Base-by-base conservation (phyloP, 2,888 invertebrate species). In the Microctonus brassicae region DNA sequence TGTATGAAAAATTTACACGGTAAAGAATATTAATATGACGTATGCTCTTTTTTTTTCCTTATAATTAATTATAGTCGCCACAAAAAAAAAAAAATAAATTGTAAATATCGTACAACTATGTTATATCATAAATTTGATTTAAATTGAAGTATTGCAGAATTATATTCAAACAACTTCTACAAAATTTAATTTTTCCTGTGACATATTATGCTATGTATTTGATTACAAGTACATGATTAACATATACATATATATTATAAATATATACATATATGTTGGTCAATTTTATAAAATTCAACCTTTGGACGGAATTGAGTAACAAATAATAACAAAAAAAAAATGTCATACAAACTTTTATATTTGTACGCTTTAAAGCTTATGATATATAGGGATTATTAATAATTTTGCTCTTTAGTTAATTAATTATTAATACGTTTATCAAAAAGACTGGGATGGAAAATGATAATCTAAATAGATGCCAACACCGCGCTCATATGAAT, bases 141-240 rank as follows among this genome's bases (percentile, higher is more conserved):
- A 47, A 17, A 47, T 47, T 47, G 47, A 47, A 47, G 17, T 47
- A 47, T 47, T 47, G 17, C 9, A 7, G 47, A 47, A 6, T 47
- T 26, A 55, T 55, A 3, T 2, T 5, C 26, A 24, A 22, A 26
- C 13, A 26, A 55, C 6, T 10, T 13, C 26, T 13, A 55, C 13
- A 26, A 13, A 24, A 11, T 11, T 55, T 24, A 26, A 10, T 20
- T 53, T 58, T 66, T 42, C 39, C 29, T 60, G 17, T 47, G 24
- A 62, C 70, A 70, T 70, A 69, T 36, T 42, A 60, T 52, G 36
- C 58, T 55, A 73, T 71, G 69, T 67, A 73, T 68, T 57, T 66
- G 65, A 69, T 72, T 75, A 72, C 75, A 76, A 76, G 76, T 76
- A 77, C 75, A 71, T 71, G 65, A 69, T 73, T 70, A 76, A 73